These are phyloP conservation scores for Cynaeus angustus DNA, from an alignment of 2,888 invertebrate genomes.

Conservation along the genomic window DNA sequence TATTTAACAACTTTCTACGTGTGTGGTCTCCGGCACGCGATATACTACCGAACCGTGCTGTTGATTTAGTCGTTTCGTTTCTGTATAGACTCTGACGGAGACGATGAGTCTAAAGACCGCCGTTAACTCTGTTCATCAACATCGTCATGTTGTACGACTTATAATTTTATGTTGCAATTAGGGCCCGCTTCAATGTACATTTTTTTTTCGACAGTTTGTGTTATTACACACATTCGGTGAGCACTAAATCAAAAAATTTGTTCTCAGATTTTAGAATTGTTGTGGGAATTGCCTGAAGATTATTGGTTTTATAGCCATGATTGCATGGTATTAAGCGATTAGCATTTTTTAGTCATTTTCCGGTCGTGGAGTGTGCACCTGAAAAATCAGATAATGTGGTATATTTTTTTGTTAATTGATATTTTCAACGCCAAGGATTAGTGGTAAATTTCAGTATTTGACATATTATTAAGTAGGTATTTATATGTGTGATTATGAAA, in stretches of 20 bases:
- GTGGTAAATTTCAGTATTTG: too few species aligned
- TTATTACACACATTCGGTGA: constrained; percentile 8
- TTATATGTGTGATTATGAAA: too few species aligned
- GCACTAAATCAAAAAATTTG: constrained; percentile 13
- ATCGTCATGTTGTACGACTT: constrained; percentile 44
- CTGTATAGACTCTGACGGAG: constrained; percentile 47
- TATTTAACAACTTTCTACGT: constrained; percentile 71
- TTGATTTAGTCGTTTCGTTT: constrained; percentile 57
- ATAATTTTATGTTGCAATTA: constrained; percentile 46
- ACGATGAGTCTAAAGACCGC: constrained; percentile 51
- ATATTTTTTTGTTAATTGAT: too few species aligned
- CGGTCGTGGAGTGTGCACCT: not conserved
- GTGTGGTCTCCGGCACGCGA: constrained; percentile 71
- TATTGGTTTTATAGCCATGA: not conserved
- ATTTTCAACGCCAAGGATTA: too few species aligned
- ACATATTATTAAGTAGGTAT: too few species aligned
- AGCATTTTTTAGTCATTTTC: constrained; percentile 4
- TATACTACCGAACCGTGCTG: constrained; percentile 66
- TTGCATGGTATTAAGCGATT: not conserved
- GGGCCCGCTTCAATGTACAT: constrained; percentile 10
- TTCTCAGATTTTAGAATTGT: constrained; percentile 2
- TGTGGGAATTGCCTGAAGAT: constrained; percentile 4
- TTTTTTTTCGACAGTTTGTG: constrained; percentile 5
- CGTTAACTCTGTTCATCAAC: constrained; percentile 48
- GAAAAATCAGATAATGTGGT: too few species aligned